Percentiles rank a stretch among this genome's conserved stretches.
Conservation (phyloP, 2,113 vertebrate species). For the Phyllostomus discolor region DNA sequence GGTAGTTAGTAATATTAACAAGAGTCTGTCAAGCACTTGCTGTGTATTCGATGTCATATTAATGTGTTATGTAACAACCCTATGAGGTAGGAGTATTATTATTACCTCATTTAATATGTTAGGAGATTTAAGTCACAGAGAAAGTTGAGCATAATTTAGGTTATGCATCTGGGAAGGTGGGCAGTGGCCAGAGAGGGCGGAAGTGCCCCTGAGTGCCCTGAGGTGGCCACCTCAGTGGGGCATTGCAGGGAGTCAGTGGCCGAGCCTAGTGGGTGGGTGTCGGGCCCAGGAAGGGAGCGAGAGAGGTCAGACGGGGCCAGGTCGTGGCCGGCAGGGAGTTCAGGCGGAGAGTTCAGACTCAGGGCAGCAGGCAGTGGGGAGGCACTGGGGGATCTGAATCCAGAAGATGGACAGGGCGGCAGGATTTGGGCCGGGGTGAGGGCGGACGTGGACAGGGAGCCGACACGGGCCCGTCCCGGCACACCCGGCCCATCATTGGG, state of each 20-base stretch:
- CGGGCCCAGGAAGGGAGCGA: background rate
- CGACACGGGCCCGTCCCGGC: background rate
- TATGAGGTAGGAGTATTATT: background rate
- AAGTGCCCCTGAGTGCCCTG: background rate
- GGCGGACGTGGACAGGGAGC: background rate
- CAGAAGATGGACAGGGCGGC: background rate
- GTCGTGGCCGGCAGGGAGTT: background rate
- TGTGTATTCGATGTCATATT: background rate
- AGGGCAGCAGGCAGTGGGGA: background rate
- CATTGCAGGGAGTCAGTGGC: background rate
- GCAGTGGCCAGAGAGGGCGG: background rate
- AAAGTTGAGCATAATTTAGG: background rate
- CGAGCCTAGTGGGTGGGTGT: background rate
- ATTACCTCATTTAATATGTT: background rate
- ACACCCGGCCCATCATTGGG: background rate
- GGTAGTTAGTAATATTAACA: rapidly evolving
- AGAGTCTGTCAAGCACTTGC: background rate
- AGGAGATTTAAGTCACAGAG: background rate
- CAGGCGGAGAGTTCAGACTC: background rate
- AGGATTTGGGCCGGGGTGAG: background rate
- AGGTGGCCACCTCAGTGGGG: background rate
- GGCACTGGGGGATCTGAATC: background rate
- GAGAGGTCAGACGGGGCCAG: background rate
- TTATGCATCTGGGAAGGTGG: background rate
- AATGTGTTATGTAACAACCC: background rate